phyloP scores from a whole-genome alignment of 1,140 invertebrate genomes.

The Neodiprion lecontei region DNA sequence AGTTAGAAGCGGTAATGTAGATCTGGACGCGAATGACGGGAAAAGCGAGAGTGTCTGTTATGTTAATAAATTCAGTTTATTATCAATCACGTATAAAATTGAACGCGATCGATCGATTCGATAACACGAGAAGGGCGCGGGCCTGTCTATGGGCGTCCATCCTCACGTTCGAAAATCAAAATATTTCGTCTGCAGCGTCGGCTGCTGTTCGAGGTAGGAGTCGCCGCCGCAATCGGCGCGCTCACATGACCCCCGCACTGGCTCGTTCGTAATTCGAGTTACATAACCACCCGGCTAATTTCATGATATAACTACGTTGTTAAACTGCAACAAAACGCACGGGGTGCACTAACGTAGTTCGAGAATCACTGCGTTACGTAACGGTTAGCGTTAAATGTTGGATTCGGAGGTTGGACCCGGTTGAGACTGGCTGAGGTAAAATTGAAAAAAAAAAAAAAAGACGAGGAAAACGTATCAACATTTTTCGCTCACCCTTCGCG shows the following conservation, averaged over 20 bases:
- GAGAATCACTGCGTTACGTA: background rate
- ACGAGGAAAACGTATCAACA: background rate
- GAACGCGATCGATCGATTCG: background rate
- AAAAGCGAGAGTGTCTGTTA: too few species aligned
- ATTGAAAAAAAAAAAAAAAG: too few species aligned
- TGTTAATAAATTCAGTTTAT: too few species aligned
- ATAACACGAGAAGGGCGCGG: background rate
- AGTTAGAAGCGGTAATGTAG: background rate
- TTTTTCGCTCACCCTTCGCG: constrained; percentile 36
- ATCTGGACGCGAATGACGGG: too few species aligned
- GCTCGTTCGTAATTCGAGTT: constrained; percentile 2
- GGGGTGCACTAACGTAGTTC: background rate
- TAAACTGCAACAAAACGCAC: too few species aligned
- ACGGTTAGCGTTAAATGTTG: background rate
- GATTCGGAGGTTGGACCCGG: too few species aligned
- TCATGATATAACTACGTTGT: background rate
- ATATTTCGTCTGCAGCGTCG: constrained; percentile 7
- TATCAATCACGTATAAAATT: too few species aligned
- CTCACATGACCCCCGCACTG: constrained; percentile 6
- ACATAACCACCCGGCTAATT: constrained; percentile 7
- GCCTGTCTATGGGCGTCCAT: background rate
- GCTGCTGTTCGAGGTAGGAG: background rate
- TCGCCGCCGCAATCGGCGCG: background rate
- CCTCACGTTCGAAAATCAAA: background rate
- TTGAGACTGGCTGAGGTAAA: too few species aligned